phyloP scores from a whole-genome alignment of 2,113 vertebrate genomes.

The Rhegmatorhina hoffmannsi region DNA sequence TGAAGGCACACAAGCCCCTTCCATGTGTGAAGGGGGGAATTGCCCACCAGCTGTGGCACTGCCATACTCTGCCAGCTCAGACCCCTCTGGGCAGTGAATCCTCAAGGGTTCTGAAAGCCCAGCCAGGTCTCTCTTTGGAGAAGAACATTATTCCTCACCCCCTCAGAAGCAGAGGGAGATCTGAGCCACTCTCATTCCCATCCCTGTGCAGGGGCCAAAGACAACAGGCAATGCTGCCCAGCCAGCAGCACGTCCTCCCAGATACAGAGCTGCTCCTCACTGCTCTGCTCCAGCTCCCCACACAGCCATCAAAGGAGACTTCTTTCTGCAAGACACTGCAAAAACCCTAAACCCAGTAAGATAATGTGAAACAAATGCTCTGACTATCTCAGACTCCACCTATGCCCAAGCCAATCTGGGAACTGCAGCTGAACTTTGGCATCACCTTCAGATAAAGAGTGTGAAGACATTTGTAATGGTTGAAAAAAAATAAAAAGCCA shows the following conservation, averaged over 20 bases:
- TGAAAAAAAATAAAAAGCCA: rapidly evolving
- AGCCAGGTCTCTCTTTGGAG: background rate
- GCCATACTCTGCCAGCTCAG: background rate
- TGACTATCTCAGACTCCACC: background rate
- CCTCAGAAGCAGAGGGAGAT: background rate
- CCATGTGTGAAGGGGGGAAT: rapidly evolving
- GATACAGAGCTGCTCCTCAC: background rate
- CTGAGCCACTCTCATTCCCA: background rate
- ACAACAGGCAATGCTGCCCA: background rate
- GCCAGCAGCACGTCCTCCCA: constrained; percentile 20
- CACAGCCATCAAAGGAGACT: constrained; percentile 24
- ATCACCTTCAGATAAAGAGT: background rate
- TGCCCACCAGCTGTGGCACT: rapidly evolving
- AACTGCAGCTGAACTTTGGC: background rate
- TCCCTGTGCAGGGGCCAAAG: background rate
- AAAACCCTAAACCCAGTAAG: background rate
- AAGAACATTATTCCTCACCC: rapidly evolving
- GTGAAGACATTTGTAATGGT: background rate
- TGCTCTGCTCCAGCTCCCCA: background rate
- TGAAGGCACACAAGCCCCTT: background rate
- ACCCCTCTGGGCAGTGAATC: background rate
- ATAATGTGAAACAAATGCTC: constrained; percentile 24
- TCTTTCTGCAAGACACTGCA: background rate
- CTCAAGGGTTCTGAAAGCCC: rapidly evolving
- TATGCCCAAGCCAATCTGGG: background rate